Base-by-base conservation (phyloP, 2,888 invertebrate genomes). In the Tachina fera region DNA sequence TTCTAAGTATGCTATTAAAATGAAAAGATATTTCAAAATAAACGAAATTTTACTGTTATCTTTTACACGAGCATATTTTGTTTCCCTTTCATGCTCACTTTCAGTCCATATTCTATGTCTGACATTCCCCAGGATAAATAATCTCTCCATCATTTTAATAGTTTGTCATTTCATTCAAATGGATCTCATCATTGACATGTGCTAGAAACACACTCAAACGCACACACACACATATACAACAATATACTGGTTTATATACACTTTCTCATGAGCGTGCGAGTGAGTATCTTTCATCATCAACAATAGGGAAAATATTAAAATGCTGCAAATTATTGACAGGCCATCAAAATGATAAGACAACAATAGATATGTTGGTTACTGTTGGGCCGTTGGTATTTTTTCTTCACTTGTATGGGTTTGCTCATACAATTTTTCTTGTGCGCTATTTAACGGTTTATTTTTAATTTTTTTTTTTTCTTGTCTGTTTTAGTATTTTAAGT, bases 261-360 rank as follows among this genome's bases (percentile, higher is more conserved):
- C 1, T 3, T 14, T 6, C 6, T 31, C 19, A 9, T 22, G 14
- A 22, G 45, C 22, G 14, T 45, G 45, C 22, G 1, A 9, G 63
- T 65, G 45, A 22, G 19, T 22, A 31, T 41, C 31, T 9, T 11
- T 22, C 51, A 79, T 22, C 9, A 41, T 1, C 41, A 45, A 9
- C 8, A 43, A 65, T 10, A 43, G 58, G 13, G 51, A 41, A 74
- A 74, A 78, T 83, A 74, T 68, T 63, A 78, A 78, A 83, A 75
- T 80, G 70, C 78, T 75, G 76, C 80, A 78, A 80, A 78, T 77
- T 85, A 83, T 83, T 87, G 83, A 83, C 80, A 81, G 71, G 63
- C 76, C 61, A 84, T 84, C 78, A 82, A 84, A 87, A 67, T 82
- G 84, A 76, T 76, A 80, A 76, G 76, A 76, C 65, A 84, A 72